Evolutionary conservation across 2,888 invertebrate genomes (phyloP).

Genomic region (Tromatobia lineatoria): DNA sequence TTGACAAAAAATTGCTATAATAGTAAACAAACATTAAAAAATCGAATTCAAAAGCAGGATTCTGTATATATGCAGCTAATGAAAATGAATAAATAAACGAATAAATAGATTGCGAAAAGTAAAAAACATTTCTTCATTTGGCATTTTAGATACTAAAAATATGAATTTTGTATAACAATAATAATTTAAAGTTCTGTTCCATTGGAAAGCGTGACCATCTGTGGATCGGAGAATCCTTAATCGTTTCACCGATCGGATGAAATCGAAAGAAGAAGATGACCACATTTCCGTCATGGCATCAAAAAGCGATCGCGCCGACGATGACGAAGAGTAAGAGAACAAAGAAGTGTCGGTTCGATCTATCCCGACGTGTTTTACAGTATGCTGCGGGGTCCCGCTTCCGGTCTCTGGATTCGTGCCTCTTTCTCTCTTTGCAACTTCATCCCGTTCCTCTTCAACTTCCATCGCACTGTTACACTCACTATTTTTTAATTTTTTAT

Average conservation of each 20-base stretch:
- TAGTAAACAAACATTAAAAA: no score
- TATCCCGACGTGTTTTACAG: slow-evolving; percentile 42
- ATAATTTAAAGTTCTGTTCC: no score
- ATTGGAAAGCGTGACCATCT: background rate
- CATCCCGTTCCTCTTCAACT: slow-evolving; percentile 53
- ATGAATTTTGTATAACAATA: no score
- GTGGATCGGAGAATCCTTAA: background rate
- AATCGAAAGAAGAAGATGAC: background rate
- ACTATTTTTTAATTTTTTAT: slow-evolving; percentile 6
- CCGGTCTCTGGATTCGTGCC: slow-evolving; percentile 38
- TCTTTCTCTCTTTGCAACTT: slow-evolving; percentile 18
- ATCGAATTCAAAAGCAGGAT: no score
- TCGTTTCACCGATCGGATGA: background rate
- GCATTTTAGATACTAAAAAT: no score
- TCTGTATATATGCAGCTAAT: no score
- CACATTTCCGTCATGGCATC: slow-evolving; percentile 2
- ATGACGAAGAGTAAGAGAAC: slow-evolving; percentile 28
- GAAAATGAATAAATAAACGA: no score
- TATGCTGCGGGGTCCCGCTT: slow-evolving; percentile 39
- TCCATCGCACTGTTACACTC: slow-evolving; percentile 63
- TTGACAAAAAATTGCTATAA: no score
- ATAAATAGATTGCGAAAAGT: no score
- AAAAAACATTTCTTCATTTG: no score
- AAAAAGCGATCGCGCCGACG: slow-evolving; percentile 20
- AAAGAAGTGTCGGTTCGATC: slow-evolving; percentile 45